Base-by-base conservation (phyloP, 1,140 invertebrate species). In the Panulirus ornatus region DNA sequence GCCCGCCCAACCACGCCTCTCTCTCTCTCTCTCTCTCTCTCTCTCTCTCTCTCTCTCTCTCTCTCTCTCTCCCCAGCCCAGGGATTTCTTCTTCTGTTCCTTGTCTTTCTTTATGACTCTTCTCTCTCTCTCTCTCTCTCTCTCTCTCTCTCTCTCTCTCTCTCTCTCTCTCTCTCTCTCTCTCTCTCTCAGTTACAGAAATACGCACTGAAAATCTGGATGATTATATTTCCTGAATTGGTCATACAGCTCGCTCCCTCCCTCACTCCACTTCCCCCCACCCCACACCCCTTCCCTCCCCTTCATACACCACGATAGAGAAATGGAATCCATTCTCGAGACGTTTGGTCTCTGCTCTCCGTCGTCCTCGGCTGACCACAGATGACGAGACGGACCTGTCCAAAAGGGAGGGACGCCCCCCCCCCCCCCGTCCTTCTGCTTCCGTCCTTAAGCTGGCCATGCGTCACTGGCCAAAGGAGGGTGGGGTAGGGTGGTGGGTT, bases 11-110 rank as follows among this genome's bases (percentile, higher is more conserved):
- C n/a, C n/a, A 36, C 54, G 3, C 22, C 51, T 38, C 19, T 5
- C 30, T 19, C 44, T 54, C 71, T 75, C 27, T 75, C 71, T 75
- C 27, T 75, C 71, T 38, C 44, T 63, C 47, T 22, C 51, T 34
- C 47, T 82, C 27, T n/a, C 9, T 42, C 19, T n/a, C 9, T 40
- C 42, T 70, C 9, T 70, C 42, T 27, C 14, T 38, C 38, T n/a
- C 11, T 22, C 27, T 14, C 8, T n/a, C 14, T 63, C 16, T 34
- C 27, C 0, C 27, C 27, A 44, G 2, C 27, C 6, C 27, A 14
- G 1, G 27, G 1, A 22, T 9, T 81, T 27, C 54, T 73, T 73
- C n/a, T 36, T 38, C 71, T 6, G 2, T 73, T 73, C 71, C 71
- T 36, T 36, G 3, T 5, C n/a, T 34, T 30, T 73, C n/a, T 19